Evolutionary conservation across 2,888 invertebrate genomes (phyloP).

Genomic region (Drosophila monieri): DNA sequence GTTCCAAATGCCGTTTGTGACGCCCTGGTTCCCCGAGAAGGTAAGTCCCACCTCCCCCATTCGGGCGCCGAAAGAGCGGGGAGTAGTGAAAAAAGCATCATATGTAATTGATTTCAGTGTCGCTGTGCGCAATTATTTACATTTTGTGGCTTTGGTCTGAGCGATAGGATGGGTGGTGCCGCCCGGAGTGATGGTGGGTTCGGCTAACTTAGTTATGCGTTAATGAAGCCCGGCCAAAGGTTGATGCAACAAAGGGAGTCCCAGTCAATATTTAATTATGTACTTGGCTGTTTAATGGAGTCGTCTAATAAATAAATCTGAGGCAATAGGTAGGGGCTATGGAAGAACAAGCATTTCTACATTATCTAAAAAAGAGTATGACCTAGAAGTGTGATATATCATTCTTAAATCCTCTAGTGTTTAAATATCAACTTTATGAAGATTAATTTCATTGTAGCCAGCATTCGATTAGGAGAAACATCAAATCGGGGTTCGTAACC

Average conservation of each 20-base stretch:
- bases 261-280: constrained; percentile 39
- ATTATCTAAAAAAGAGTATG: too few relatives aligned
- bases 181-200: not conserved
- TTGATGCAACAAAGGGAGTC: constrained; percentile 17
- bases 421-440: constrained; percentile 5
- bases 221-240: constrained; percentile 39
- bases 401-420: not conserved
- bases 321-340: not conserved
- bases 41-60: constrained; percentile 84
- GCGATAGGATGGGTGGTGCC: not conserved
- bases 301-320: constrained; percentile 2
- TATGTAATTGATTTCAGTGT: constrained; percentile 53
- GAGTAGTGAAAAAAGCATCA: constrained; percentile 24
- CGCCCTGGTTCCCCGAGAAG: constrained; percentile 97
- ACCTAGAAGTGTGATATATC: not conserved
- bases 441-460: constrained; percentile 3
- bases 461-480: constrained; percentile 26
- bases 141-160: constrained; percentile 62
- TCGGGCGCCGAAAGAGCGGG: not conserved
- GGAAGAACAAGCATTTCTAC: too few relatives aligned
- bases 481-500: constrained; percentile 10
- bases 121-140: constrained; percentile 69
- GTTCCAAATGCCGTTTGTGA: constrained; percentile 97
- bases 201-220: constrained; percentile 35
- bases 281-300: constrained; percentile 19